A percentile compares a stretch with the other conserved stretches of the same genome.
Conservation (phyloP, 2,888 invertebrate genomes). For the Microctonus hyperodae region DNA sequence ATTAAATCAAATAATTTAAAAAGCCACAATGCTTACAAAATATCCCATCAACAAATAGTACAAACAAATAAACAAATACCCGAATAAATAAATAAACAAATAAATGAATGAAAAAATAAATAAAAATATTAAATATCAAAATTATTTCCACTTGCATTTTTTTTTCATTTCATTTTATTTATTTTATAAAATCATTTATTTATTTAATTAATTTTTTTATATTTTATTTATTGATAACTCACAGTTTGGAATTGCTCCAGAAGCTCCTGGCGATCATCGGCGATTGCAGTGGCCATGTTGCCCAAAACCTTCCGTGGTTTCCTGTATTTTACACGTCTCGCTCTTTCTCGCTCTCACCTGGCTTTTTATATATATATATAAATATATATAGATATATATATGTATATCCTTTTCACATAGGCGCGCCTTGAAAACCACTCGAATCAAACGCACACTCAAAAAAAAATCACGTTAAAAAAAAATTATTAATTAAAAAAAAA, state of each 20-base stretch:
- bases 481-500: background rate
- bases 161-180: background rate
- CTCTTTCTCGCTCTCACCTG: slow-evolving; percentile 29
- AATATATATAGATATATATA: no score
- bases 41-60: no score
- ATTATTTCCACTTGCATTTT: no score
- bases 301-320: slow-evolving; percentile 49
- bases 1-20: no score
- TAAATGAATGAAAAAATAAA: no score
- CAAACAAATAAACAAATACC: no score
- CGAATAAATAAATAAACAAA: no score
- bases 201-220: background rate
- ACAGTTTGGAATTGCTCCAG: slow-evolving; percentile 59
- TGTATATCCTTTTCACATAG: slow-evolving; percentile 17
- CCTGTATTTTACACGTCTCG: slow-evolving; percentile 40
- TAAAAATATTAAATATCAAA: no score
- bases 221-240: slow-evolving; percentile 39
- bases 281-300: slow-evolving; percentile 61
- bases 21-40: no score
- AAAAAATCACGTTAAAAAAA: slow-evolving; percentile 18
- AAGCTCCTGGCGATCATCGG: slow-evolving; percentile 61
- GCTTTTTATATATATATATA: background rate
- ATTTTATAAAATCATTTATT: background rate
- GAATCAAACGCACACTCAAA: slow-evolving; percentile 13
- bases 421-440: slow-evolving; percentile 27